Base-by-base conservation (phyloP, 1,140 invertebrate genomes). In the Orussus abietinus region DNA sequence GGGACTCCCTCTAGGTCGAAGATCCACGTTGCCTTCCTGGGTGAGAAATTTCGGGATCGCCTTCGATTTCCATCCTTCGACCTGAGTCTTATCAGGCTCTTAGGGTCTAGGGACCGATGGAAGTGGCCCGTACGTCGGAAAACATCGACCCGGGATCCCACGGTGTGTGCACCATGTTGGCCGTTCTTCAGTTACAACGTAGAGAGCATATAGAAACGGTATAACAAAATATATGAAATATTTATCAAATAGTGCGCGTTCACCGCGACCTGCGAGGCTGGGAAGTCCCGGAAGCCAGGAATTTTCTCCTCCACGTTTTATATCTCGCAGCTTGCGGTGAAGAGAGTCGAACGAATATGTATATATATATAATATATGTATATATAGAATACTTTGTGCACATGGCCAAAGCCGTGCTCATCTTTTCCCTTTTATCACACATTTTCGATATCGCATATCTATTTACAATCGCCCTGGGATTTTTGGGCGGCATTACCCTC, bases 141-240 rank as follows among this genome's bases (percentile, higher is more conserved):
- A n/a, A n/a, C n/a, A n/a, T n/a, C n/a, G n/a, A n/a, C n/a, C n/a
- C n/a, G n/a, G n/a, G n/a, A n/a, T n/a, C n/a, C n/a, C n/a, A n/a
- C 22, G 20, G 22, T 52, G 28, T 44, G 44, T 53, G 49, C 53
- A 53, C 49, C 55, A 53, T 53, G 39, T 47, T 22, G 17, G 29
- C 45, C 47, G 28, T 40, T 52, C 14, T 22, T 55, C 44, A 54
- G 49, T 45, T 42, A 46, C 50, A 40, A 55, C 36, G 42, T 57
- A 57, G 47, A 62, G 64, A 67, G 66, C 61, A 63, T 71, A n/a
- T n/a, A 71, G 62, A 69, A 68, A 71, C 45, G 67, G 65, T 71
- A 69, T 69, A 71, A 71, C 63, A 71, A 71, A 71, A 71, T 69
- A 71, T 71, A 69, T 69, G 53, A 71, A 69, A 62, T 66, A 69